phyloP scores from a whole-genome alignment of 2,888 invertebrate species.

The Galerucella calmariensis region DNA sequence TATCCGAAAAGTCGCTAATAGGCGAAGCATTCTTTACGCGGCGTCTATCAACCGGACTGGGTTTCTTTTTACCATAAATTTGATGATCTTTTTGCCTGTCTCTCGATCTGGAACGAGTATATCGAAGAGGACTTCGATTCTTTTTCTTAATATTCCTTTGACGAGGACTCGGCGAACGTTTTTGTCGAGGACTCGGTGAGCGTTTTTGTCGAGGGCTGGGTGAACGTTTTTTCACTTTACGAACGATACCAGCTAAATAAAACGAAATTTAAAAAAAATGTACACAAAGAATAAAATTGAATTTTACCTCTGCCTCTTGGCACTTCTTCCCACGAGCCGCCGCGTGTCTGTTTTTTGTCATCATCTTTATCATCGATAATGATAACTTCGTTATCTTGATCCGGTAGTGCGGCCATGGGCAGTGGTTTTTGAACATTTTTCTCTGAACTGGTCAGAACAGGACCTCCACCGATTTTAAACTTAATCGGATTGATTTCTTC shows the following conservation, averaged over 20 bases:
- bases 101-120: conserved; percentile 25
- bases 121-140: conserved; percentile 2
- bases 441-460: conserved; percentile 1
- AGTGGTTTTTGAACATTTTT: conserved; percentile 41
- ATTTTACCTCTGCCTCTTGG: conserved; percentile 17
- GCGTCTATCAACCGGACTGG: neutral
- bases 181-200: conserved; percentile 25
- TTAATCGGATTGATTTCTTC: conserved; percentile 61
- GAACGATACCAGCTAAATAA: conserved; percentile 10
- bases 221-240: conserved; percentile 25
- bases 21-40: conserved; percentile 14
- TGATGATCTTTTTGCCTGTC: conserved; percentile 14
- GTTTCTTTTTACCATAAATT: neutral
- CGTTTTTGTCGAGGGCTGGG: conserved; percentile 6
- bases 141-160: conserved; percentile 27
- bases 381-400: conserved; percentile 61
- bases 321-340: conserved; percentile 63
- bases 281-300: neutral
- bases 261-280: too few relatives aligned
- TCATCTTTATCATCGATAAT: conserved; percentile 61
- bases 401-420: conserved; percentile 59
- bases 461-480: conserved; percentile 57
- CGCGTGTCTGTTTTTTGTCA: conserved; percentile 53
- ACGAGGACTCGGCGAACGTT: conserved; percentile 18
- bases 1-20: conserved; percentile 3